Percentiles rank a stretch among this genome's conserved stretches.
Conservation (phyloP, 1,140 invertebrate genomes). For the Drosophila nannoptera region DNA sequence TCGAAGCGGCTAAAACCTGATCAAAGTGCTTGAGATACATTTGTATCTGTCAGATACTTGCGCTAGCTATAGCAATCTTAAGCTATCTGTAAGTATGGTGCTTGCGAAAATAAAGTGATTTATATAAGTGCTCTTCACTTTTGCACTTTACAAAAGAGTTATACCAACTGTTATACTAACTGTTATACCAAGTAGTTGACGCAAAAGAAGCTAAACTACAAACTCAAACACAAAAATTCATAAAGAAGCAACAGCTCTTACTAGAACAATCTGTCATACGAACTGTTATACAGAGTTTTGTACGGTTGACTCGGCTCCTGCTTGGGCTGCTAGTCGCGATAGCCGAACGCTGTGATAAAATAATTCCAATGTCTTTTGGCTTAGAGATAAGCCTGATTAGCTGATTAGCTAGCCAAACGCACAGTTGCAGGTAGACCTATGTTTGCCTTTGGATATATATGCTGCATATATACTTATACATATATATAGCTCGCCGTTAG, state of each 20-base stretch:
- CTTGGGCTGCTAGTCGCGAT: neutral
- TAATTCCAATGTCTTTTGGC: slow-evolving; percentile 2
- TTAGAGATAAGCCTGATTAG: slow-evolving; percentile 33
- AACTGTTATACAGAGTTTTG: neutral
- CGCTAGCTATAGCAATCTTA: neutral
- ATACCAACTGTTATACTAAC: slow-evolving; percentile 14
- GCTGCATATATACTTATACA: neutral
- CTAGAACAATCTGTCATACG: slow-evolving; percentile 8
- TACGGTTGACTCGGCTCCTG: neutral
- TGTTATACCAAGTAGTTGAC: neutral
- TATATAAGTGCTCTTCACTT: neutral
- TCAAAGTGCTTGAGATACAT: slow-evolving; percentile 19
- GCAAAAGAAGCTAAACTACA: no score
- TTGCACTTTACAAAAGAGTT: neutral
- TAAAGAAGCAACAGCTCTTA: neutral
- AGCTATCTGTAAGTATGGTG: slow-evolving; percentile 19
- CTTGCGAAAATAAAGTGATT: neutral
- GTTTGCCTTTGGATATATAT: slow-evolving; percentile 28
- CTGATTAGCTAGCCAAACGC: slow-evolving; percentile 24
- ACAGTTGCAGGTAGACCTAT: slow-evolving; percentile 19
- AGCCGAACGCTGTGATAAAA: slow-evolving; percentile 9
- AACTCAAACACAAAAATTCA: neutral
- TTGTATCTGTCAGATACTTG: slow-evolving; percentile 31
- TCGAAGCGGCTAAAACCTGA: neutral
- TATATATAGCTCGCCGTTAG: slow-evolving; percentile 11